phyloP scores from a whole-genome alignment of 2,113 vertebrate species.

The Stigmatopora argus region DNA sequence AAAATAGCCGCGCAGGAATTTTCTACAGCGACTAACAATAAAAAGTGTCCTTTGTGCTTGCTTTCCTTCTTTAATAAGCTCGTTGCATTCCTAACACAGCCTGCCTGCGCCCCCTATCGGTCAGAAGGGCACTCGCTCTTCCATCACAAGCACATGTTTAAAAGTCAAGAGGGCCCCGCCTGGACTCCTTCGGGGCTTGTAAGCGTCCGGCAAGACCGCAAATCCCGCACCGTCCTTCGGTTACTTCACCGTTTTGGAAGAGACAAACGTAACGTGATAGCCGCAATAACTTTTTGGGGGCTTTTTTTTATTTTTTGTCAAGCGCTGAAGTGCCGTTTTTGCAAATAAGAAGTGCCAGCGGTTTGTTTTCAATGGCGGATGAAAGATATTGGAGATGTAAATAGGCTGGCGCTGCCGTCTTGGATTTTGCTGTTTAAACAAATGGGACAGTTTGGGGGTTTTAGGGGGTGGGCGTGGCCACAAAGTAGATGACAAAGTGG shows the following conservation, averaged over 20 bases:
- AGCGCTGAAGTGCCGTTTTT: conserved; percentile 44
- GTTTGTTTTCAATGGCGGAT: conserved; percentile 67
- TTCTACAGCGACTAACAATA: background rate
- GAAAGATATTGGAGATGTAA: conserved; percentile 50
- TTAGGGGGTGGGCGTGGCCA: conserved; percentile 3
- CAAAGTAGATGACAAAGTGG: background rate
- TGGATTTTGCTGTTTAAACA: conserved; percentile 30
- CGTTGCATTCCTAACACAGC: conserved; percentile 29
- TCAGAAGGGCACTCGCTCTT: conserved; percentile 20
- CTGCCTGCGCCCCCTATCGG: conserved; percentile 71
- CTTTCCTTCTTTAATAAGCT: background rate
- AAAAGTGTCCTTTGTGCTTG: background rate
- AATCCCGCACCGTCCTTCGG: conserved; percentile 66
- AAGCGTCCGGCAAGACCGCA: conserved; percentile 57
- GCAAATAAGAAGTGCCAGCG: conserved; percentile 60
- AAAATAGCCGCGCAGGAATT: too few relatives aligned
- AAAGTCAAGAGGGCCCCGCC: too few relatives aligned
- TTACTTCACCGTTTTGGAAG: conserved; percentile 64
- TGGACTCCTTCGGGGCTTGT: conserved; percentile 55
- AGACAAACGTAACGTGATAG: conserved; percentile 57
- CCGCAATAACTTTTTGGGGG: conserved; percentile 56
- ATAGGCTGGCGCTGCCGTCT: conserved; percentile 44
- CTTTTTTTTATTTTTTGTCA: conserved; percentile 8
- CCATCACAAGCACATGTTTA: conserved; percentile 53
- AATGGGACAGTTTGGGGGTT: conserved; percentile 44